These are phyloP conservation scores for Paedocypris micromegethes DNA, from an alignment of 2,797 vertebrate genomes.

Conservation along the genomic window DNA sequence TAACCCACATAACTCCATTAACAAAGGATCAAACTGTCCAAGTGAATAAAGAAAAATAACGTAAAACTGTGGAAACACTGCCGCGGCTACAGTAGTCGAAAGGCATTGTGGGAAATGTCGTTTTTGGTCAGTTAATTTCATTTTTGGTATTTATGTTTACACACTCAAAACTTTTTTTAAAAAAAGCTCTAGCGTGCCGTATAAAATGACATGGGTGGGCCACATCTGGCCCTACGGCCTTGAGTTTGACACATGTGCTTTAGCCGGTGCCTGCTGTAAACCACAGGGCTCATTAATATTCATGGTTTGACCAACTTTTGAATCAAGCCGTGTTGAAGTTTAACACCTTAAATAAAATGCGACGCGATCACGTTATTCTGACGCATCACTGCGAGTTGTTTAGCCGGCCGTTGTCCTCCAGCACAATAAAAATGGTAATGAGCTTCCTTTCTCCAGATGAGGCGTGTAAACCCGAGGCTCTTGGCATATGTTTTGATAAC, in stretches of 20 bases:
- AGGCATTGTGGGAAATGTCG: too few relatives aligned
- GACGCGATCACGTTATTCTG: constrained; percentile 27
- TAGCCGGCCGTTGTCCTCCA: constrained; percentile 41
- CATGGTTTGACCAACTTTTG: constrained; percentile 24
- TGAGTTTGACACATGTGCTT: not conserved
- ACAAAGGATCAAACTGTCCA: too few relatives aligned
- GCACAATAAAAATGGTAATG: constrained; percentile 53
- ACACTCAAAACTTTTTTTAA: too few relatives aligned
- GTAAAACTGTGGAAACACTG: too few relatives aligned
- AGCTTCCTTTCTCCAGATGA: constrained; percentile 47
- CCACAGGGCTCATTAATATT: constrained; percentile 20
- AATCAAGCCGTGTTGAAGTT: constrained; percentile 20
- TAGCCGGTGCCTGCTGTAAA: constrained; percentile 7
- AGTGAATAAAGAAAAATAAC: too few relatives aligned
- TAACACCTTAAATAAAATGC: constrained; percentile 26
- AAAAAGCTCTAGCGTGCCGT: too few relatives aligned
- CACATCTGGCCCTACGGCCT: too few relatives aligned
- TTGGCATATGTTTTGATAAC: constrained; percentile 53
- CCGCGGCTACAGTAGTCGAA: too few relatives aligned
- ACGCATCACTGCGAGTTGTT: constrained; percentile 36
- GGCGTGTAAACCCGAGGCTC: constrained; percentile 45
- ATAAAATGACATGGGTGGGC: too few relatives aligned
- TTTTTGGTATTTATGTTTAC: too few relatives aligned
- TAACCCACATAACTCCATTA: too few relatives aligned
- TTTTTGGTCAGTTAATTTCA: too few relatives aligned